Evolutionary conservation across 1,140 invertebrate genomes (phyloP).

Genomic region (Drosophila mayri): DNA sequence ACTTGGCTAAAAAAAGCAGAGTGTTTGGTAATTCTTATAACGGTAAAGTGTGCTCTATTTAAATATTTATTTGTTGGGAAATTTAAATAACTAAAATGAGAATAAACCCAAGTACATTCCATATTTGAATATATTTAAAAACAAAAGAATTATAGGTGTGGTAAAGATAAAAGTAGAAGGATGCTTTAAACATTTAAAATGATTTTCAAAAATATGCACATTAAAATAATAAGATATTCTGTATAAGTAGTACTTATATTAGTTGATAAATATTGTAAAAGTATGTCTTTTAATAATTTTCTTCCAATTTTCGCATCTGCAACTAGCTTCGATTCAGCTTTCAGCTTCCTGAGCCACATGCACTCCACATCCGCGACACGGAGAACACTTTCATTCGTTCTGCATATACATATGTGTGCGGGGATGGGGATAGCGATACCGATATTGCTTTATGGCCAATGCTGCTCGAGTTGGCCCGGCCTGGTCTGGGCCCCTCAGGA

Average conservation of each 20-base stretch:
- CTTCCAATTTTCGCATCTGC: background rate
- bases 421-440: slow-evolving; percentile 5
- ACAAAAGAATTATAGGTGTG: background rate
- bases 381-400: slow-evolving; percentile 80
- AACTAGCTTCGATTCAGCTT: background rate
- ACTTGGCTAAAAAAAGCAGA: slow-evolving; percentile 11
- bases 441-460: slow-evolving; percentile 29
- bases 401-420: slow-evolving; percentile 53
- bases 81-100: background rate
- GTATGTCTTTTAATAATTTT: too few species aligned
- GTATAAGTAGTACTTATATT: too few species aligned
- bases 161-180: background rate
- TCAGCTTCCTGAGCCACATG: slow-evolving; percentile 7
- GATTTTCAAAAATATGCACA: too few species aligned
- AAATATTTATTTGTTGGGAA: slow-evolving; percentile 1
- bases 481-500: slow-evolving; percentile 30
- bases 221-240: too few species aligned
- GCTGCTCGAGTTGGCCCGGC: slow-evolving; percentile 28
- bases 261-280: too few species aligned
- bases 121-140: background rate
- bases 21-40: slow-evolving; percentile 17
- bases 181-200: too few species aligned
- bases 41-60: slow-evolving; percentile 10
- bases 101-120: background rate
- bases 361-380: slow-evolving; percentile 31